Conservation (phyloP, 2,113 vertebrate genomes). For the Bambusicola thoracicus region DNA sequence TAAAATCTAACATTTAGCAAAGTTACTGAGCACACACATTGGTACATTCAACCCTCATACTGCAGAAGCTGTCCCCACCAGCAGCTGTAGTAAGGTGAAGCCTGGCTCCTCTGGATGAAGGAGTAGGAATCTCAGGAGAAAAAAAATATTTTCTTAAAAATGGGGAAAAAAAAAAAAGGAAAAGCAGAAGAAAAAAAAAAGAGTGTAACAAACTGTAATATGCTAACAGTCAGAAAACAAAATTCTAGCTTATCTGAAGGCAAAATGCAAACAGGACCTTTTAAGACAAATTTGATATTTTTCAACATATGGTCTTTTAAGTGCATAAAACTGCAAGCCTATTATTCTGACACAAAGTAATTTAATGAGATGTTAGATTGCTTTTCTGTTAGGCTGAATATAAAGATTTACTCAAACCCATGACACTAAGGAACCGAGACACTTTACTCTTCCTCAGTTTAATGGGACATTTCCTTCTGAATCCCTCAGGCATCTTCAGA, state of each 20-base stretch:
- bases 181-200: not conserved
- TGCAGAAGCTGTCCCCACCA: not conserved
- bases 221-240: not conserved
- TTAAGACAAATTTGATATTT: not conserved
- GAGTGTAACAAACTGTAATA: not conserved
- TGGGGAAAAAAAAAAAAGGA: not conserved
- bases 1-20: not conserved
- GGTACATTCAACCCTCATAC: not conserved
- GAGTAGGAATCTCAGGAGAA: not conserved
- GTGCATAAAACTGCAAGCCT: not conserved
- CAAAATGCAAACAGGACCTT: conserved; percentile 30
- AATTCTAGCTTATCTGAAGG: not conserved
- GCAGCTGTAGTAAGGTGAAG: not conserved
- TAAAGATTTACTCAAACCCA: not conserved
- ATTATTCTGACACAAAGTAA: not conserved
- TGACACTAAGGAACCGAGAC: not conserved
- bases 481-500: not conserved
- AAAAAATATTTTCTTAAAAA: too few species aligned
- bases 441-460: not conserved
- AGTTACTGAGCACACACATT: not conserved
- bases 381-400: not conserved
- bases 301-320: not conserved
- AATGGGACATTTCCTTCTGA: not conserved
- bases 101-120: not conserved
- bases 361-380: not conserved